Conservation (phyloP, 1,140 invertebrate genomes). For the Myzus persicae region DNA sequence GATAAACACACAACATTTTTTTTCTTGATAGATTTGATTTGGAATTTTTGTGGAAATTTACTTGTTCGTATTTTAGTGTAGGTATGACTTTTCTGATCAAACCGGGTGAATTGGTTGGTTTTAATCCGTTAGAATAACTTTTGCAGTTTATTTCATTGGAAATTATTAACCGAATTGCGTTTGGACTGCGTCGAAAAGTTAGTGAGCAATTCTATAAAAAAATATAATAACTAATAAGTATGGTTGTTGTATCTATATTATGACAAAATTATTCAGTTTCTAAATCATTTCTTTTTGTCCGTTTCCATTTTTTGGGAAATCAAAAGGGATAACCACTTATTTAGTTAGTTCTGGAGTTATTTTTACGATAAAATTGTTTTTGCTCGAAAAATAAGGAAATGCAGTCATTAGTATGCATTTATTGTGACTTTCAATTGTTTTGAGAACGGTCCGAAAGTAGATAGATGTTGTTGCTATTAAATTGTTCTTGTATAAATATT, state of each 20-base stretch:
- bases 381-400: background rate
- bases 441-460: background rate
- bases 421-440: background rate
- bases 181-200: background rate
- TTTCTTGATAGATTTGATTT: background rate
- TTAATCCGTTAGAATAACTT: background rate
- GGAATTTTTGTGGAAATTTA: background rate
- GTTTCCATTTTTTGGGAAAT: background rate
- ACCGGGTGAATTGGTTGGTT: background rate
- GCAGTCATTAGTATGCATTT: too few species aligned
- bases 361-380: background rate
- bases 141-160: background rate
- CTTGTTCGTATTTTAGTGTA: background rate
- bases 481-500: too few species aligned
- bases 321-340: background rate
- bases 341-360: background rate
- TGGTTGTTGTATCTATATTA: background rate
- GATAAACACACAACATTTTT: too few species aligned
- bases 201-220: fast-evolving
- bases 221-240: background rate
- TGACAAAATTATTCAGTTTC: background rate
- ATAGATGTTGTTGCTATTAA: too few species aligned
- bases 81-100: background rate
- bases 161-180: background rate
- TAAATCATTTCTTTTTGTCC: background rate